These are phyloP conservation scores for Chiloscyllium punctatum DNA, from an alignment of 2,797 vertebrate species.

Conservation along the genomic window DNA sequence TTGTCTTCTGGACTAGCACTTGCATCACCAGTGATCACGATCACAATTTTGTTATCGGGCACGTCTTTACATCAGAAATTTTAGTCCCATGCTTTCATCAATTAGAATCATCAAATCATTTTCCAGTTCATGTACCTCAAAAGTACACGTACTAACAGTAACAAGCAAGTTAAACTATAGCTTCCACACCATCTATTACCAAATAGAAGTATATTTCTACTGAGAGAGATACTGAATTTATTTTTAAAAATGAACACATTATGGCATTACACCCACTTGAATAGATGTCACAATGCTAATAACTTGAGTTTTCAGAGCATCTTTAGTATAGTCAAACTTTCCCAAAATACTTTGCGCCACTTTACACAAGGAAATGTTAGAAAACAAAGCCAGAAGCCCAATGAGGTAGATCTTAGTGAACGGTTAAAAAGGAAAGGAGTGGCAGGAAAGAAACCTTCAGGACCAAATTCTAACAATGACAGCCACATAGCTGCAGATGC, in stretches of 20 bases:
- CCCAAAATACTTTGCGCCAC: too few relatives aligned
- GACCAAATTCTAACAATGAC: not conserved
- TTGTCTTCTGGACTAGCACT: not conserved
- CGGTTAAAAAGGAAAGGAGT: too few relatives aligned
- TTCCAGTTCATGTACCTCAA: not conserved
- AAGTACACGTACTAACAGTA: not conserved
- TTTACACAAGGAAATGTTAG: too few relatives aligned
- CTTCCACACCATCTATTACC: not conserved
- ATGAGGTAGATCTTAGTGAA: too few relatives aligned
- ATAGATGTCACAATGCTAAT: not conserved
- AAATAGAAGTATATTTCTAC: not conserved
- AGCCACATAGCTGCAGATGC: not conserved
- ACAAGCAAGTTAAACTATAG: not conserved
- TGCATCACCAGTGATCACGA: not conserved
- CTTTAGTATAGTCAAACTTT: too few relatives aligned
- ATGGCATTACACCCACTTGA: not conserved
- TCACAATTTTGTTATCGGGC: not conserved
- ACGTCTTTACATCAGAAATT: not conserved
- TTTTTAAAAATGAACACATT: not conserved
- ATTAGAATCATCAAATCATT: too few relatives aligned
- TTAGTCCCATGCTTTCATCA: not conserved
- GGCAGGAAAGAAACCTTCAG: not conserved
- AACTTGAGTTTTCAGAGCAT: not conserved
- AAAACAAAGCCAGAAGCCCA: too few relatives aligned
- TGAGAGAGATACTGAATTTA: not conserved